Conservation (phyloP, 2,888 invertebrate species). For the Ophioninae sp. region DNA sequence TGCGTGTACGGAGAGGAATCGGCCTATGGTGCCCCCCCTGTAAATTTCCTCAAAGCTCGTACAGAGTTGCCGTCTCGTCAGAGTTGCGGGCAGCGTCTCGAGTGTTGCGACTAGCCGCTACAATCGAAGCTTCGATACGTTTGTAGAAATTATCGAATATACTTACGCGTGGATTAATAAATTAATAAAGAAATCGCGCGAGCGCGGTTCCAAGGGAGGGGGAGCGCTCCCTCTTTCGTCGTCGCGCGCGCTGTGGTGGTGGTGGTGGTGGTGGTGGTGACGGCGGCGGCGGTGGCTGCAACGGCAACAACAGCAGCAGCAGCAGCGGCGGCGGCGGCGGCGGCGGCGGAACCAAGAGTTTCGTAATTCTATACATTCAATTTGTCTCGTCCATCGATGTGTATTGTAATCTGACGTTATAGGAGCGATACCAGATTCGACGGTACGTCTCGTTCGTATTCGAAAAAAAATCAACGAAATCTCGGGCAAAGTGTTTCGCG, state of each 20-base stretch:
- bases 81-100: slow-evolving; percentile 12
- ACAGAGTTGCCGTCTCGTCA: slow-evolving; percentile 7
- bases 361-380: background rate
- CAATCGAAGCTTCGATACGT: background rate
- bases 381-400: background rate
- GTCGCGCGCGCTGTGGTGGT: background rate
- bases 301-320: background rate
- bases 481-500: background rate
- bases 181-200: slow-evolving; percentile 56
- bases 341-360: slow-evolving; percentile 3
- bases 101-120: slow-evolving; percentile 23
- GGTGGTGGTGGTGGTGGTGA: background rate
- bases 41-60: slow-evolving; percentile 20
- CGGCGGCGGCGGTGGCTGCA: background rate
- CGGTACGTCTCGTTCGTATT: background rate
- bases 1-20: slow-evolving; percentile 28
- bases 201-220: background rate
- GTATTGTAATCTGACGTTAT: background rate
- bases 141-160: slow-evolving; percentile 6
- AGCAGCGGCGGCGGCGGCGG: background rate
- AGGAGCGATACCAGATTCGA: background rate
- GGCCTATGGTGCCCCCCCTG: slow-evolving; percentile 56
- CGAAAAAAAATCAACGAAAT: background rate
- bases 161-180: slow-evolving; percentile 51
- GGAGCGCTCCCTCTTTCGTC: background rate